phyloP scores from a whole-genome alignment of 2,113 vertebrate species.

The Phalacrocorax aristotelis region DNA sequence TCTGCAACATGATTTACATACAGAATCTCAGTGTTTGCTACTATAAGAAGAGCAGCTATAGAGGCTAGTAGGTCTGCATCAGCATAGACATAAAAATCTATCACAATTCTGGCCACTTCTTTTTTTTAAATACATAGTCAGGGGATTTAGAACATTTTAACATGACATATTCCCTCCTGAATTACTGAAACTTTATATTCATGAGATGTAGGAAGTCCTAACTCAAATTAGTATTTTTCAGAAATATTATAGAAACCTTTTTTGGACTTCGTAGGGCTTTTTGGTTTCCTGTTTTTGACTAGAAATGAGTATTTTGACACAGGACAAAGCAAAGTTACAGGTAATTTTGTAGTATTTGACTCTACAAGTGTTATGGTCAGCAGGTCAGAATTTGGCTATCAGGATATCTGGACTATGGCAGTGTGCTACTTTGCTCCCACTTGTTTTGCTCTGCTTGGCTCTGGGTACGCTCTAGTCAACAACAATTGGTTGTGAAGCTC shows the following conservation, averaged over 20 bases:
- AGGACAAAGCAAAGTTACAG: neutral
- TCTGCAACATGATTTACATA: conserved; percentile 57
- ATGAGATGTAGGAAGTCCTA: neutral
- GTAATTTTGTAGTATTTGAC: neutral
- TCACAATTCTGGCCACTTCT: neutral
- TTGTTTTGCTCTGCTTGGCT: neutral
- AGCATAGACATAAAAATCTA: neutral
- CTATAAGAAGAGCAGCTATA: conserved; percentile 12
- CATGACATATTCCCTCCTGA: neutral
- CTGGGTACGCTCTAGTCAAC: neutral
- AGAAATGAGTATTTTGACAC: neutral
- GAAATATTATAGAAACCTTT: neutral
- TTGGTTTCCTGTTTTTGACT: neutral
- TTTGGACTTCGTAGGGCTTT: neutral
- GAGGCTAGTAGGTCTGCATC: neutral
- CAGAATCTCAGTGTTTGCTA: neutral
- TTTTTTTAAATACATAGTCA: neutral
- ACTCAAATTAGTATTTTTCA: neutral
- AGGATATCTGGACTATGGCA: neutral
- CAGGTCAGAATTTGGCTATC: neutral
- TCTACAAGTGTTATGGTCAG: neutral
- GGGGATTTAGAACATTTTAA: neutral
- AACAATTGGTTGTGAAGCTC: neutral
- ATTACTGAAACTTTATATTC: neutral
- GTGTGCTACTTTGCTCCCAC: rapidly evolving